Percentiles rank a stretch among this genome's conserved stretches.
Conservation (phyloP, 92 coral and sea anemone species). For the Porites divaricata region DNA sequence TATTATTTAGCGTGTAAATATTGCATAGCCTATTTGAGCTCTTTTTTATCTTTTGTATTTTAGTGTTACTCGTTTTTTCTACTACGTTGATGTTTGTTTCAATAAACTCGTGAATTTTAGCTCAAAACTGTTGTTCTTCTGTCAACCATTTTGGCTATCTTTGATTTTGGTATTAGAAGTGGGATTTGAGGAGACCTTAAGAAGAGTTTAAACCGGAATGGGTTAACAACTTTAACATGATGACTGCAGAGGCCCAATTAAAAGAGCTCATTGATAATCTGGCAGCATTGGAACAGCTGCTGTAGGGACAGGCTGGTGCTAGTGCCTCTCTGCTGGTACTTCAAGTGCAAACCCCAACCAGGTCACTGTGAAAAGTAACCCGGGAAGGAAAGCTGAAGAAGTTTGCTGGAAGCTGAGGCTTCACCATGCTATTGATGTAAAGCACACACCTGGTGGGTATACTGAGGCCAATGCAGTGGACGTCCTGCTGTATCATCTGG, state of each 20-base stretch:
- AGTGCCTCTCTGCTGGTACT: not conserved
- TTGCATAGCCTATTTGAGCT: too few species aligned
- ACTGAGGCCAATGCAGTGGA: too few species aligned
- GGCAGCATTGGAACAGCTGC: constrained; percentile 19
- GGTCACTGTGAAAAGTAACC: constrained; percentile 31
- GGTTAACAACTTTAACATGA: constrained; percentile 4
- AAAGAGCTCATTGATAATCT: not conserved
- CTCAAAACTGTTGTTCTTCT: too few species aligned
- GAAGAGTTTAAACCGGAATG: constrained; percentile 18
- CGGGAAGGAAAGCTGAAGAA: constrained; percentile 30
- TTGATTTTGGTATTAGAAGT: constrained; percentile 8
- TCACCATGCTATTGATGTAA: too few species aligned
- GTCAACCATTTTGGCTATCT: too few species aligned
- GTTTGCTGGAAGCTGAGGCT: constrained; percentile 33
- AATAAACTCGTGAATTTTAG: too few species aligned
- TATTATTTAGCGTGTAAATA: too few species aligned
- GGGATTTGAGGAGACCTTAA: constrained; percentile 9
- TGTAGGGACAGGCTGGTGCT: constrained; percentile 1
- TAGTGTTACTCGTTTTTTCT: too few species aligned
- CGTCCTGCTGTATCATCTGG: too few species aligned
- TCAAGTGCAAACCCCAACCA: not conserved
- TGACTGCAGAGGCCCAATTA: not conserved
- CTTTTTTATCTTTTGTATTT: too few species aligned
- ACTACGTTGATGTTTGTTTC: too few species aligned
- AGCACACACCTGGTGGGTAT: too few species aligned